These are phyloP conservation scores for Diaphora mendica DNA, from an alignment of 2,888 invertebrate genomes.

Conservation along the genomic window DNA sequence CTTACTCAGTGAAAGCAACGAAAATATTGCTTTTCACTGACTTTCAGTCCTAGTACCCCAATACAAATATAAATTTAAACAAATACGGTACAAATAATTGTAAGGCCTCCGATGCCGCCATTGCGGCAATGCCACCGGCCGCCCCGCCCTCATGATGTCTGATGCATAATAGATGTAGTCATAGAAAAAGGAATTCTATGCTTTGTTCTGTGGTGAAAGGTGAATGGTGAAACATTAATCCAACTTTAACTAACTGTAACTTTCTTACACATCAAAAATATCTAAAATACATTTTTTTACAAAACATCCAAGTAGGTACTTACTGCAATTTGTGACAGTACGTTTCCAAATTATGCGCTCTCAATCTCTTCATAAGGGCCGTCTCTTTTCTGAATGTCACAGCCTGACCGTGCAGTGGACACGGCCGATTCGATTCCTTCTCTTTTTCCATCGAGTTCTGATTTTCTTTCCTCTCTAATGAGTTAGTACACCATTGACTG, in stretches of 20 bases:
- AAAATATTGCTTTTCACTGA: too few relatives aligned
- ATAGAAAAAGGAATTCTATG: too few relatives aligned
- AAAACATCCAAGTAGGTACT: conserved; percentile 32
- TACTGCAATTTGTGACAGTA: conserved; percentile 56
- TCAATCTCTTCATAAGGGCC: conserved; percentile 46
- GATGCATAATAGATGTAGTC: too few relatives aligned
- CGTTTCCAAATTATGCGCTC: conserved; percentile 58
- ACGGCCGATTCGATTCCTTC: conserved; percentile 15
- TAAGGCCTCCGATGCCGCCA: too few relatives aligned
- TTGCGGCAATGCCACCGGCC: too few relatives aligned
- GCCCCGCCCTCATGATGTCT: too few relatives aligned
- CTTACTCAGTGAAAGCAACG: too few relatives aligned
- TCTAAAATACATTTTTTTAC: too few relatives aligned
- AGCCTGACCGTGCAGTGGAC: conserved; percentile 53
- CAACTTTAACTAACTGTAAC: not conserved
- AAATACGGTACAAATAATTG: too few relatives aligned
- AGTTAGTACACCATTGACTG: conserved; percentile 59
- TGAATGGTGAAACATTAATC: not conserved
- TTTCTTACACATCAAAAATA: not conserved
- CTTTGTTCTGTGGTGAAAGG: too few relatives aligned
- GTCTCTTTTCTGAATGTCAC: conserved; percentile 57
- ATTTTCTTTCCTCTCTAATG: conserved; percentile 27
- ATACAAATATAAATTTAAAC: too few relatives aligned
- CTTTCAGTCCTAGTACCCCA: too few relatives aligned
- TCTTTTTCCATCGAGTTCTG: conserved; percentile 15